Evolutionary conservation across 2,113 vertebrate species (phyloP), one percentile per base, ranked within the genome.

Genomic region (Sisor rabdophorus): DNA sequence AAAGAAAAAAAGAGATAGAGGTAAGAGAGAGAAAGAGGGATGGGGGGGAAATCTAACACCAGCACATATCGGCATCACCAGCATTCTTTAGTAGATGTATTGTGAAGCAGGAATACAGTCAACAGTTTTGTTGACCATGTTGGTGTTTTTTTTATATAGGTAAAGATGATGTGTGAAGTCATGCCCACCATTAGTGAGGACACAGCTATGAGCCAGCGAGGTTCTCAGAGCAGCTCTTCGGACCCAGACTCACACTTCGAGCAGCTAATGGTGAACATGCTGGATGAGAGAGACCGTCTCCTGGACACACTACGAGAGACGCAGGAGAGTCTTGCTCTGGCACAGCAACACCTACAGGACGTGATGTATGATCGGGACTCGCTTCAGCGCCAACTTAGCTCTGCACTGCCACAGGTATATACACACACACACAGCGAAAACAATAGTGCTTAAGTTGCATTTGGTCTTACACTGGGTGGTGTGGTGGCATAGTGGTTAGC

Each of bases 181-280:
- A 99, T 99, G 97, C 97, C 97, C 86, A 99, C 97, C 80, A 99
- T 99, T 90, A 99, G 95, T 0, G 97, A 99, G 94, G 97, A 99
- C 93, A 97, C 96, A 86, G 95, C 96, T 52, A 93, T 96, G 93
- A 98, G 93, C 85, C 97, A 98, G 87, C 93, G 97, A 80, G 96
- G 97, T 89, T 99, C 97, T 74, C 97, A 99, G 87, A 96, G 96
- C 91, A 94, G 97, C 11, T 89, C 93, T 88, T 96, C 95, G 0
- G 97, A 99, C 92, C 97, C 96, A 0, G 97, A 99, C 91, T 97
- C 96, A 44, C 95, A 98, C 86, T 99, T 99, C 81, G 97, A 99
- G 89, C 97, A 98, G 89, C 91, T 99, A 86, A 99, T 99, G 97
- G 97, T 99, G 85, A 98, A 98, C 86, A 99, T 99, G 97, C 92